Conservation (phyloP, 2,797 vertebrate genomes). For the Spheniscus humboldti region DNA sequence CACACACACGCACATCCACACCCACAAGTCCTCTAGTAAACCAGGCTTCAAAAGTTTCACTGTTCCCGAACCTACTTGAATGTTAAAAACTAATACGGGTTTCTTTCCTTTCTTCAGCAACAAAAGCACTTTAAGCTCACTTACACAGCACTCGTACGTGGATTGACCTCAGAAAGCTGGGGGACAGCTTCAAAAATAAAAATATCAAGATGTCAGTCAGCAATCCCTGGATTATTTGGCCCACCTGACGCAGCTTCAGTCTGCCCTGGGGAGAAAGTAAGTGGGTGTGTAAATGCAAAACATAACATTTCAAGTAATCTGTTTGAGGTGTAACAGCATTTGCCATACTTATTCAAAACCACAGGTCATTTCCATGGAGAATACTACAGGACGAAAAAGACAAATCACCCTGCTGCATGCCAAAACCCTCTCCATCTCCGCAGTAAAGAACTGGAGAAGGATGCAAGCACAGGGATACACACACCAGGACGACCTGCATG, state of each 20-base stretch:
- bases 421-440: background rate
- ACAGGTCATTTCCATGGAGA: background rate
- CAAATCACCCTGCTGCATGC: background rate
- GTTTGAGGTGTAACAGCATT: background rate
- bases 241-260: background rate
- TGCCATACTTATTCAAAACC: background rate
- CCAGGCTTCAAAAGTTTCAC: background rate
- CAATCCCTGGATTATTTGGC: background rate
- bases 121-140: background rate
- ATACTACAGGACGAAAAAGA: slow-evolving; percentile 7
- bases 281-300: background rate
- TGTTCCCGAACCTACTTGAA: background rate
- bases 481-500: background rate
- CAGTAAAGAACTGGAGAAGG: background rate
- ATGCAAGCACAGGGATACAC: background rate
- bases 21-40: background rate
- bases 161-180: background rate
- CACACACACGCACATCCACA: too few relatives aligned
- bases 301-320: background rate
- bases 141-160: background rate
- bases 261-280: background rate
- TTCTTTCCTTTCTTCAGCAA: background rate
- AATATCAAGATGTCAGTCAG: background rate
- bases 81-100: background rate
- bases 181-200: background rate